Conservation (phyloP, 2,888 invertebrate genomes). For the Panorpa germanica region DNA sequence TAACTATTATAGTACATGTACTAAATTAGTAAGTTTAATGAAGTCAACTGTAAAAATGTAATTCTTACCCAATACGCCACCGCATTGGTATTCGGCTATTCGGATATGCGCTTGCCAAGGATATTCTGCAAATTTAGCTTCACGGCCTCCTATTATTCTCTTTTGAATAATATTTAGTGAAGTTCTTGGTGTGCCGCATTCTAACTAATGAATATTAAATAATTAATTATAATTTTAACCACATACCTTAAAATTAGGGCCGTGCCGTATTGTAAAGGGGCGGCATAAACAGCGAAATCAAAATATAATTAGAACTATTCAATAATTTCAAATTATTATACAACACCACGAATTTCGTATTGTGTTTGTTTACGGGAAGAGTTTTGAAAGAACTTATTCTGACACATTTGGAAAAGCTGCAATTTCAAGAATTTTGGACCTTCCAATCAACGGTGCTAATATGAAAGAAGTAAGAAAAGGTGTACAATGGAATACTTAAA, state of each 20-base stretch:
- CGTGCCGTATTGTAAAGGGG: too few relatives aligned
- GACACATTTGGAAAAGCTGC: too few relatives aligned
- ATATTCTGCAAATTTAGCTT: slow-evolving; percentile 53
- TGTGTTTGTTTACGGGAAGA: too few relatives aligned
- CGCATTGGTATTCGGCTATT: slow-evolving; percentile 66
- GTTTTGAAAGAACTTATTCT: too few relatives aligned
- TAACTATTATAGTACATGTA: not conserved
- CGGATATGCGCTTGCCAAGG: slow-evolving; percentile 78
- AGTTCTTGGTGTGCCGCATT: slow-evolving; percentile 48
- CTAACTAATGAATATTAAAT: slow-evolving; percentile 23
- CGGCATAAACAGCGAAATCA: too few relatives aligned
- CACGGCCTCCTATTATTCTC: slow-evolving; percentile 63
- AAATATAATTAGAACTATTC: too few relatives aligned
- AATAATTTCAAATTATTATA: too few relatives aligned
- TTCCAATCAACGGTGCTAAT: too few relatives aligned
- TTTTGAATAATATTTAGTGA: slow-evolving; percentile 37
- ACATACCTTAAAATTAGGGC: slow-evolving; percentile 11
- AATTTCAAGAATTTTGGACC: too few relatives aligned
- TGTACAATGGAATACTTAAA: too few relatives aligned
- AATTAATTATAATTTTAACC: not conserved
- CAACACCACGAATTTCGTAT: too few relatives aligned
- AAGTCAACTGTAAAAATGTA: slow-evolving; percentile 3
- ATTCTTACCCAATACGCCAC: slow-evolving; percentile 46
- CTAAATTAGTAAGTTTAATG: slow-evolving; percentile 6
- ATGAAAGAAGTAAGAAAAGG: too few relatives aligned